These are phyloP conservation scores for Stictonetta naevosa DNA, from an alignment of 2,113 vertebrate genomes.

Conservation along the genomic window DNA sequence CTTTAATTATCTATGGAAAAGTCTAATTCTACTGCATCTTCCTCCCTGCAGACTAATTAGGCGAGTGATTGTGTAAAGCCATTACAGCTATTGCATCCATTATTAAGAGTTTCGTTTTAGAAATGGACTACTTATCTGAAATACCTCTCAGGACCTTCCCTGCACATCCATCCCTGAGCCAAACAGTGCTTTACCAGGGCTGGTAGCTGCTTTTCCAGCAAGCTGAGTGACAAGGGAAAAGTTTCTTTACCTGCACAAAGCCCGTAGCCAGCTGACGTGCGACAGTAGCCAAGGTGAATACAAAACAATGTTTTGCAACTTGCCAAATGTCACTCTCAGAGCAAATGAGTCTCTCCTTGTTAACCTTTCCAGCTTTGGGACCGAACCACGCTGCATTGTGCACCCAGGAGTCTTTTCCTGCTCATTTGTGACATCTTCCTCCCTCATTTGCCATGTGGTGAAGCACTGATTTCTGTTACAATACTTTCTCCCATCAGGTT, in stretches of 20 bases:
- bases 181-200: not conserved
- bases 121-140: not conserved
- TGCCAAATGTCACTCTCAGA: too few relatives aligned
- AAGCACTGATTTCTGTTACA: not conserved
- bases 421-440: not conserved
- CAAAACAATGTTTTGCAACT: not conserved
- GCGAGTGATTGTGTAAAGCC: fast-evolving
- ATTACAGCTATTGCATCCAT: not conserved
- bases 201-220: not conserved
- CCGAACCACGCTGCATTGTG: not conserved
- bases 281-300: not conserved
- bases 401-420: not conserved
- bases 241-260: not conserved
- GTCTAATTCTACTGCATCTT: not conserved
- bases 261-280: too few relatives aligned
- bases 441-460: too few relatives aligned
- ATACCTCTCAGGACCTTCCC: not conserved
- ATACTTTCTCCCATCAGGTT: not conserved
- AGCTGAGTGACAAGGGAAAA: not conserved
- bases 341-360: not conserved
- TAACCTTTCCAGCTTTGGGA: not conserved
- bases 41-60: not conserved
- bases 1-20: not conserved
- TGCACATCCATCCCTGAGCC: fast-evolving
- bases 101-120: not conserved